A percentile compares a stretch with the other conserved stretches of the same genome.
Evolutionary conservation across 92 coral and sea anemone species (phyloP).

Genomic region (Bergia sp.): DNA sequence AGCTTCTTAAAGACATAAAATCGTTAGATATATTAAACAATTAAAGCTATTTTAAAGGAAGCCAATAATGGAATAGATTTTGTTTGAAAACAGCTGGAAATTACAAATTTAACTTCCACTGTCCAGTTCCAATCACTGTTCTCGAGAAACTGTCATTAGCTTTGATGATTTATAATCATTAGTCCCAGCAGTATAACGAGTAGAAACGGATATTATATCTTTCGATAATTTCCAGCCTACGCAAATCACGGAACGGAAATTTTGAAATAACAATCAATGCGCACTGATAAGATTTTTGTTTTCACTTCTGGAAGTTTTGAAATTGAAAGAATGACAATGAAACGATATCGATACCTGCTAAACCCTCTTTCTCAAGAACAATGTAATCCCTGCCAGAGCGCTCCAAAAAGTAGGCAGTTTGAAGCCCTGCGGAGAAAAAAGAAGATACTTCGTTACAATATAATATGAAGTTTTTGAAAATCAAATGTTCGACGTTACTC

Average conservation of each 20-base stretch:
- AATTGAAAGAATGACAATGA: neutral
- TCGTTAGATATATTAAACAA: too few species aligned
- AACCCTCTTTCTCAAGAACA: conserved; percentile 70
- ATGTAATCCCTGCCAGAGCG: conserved; percentile 84
- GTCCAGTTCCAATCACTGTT: neutral
- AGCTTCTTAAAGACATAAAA: too few species aligned
- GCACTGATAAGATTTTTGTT: too few species aligned
- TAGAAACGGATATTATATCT: conserved; percentile 21
- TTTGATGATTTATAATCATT: neutral
- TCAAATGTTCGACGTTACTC: neutral
- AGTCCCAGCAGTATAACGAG: neutral
- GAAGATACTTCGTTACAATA: neutral
- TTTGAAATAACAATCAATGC: neutral
- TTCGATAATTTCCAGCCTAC: conserved; percentile 11
- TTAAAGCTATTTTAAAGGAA: too few species aligned
- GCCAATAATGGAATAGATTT: too few species aligned
- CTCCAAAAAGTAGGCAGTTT: conserved; percentile 85
- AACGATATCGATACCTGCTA: conserved; percentile 72
- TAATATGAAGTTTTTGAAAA: neutral
- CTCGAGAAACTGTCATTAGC: neutral
- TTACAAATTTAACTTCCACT: neutral
- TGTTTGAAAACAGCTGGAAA: too few species aligned
- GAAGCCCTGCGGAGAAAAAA: conserved; percentile 71
- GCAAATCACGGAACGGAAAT: neutral
- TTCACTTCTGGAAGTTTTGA: neutral